phyloP scores from a whole-genome alignment of 2,888 invertebrate genomes.

The Yponomeuta plumbellus region DNA sequence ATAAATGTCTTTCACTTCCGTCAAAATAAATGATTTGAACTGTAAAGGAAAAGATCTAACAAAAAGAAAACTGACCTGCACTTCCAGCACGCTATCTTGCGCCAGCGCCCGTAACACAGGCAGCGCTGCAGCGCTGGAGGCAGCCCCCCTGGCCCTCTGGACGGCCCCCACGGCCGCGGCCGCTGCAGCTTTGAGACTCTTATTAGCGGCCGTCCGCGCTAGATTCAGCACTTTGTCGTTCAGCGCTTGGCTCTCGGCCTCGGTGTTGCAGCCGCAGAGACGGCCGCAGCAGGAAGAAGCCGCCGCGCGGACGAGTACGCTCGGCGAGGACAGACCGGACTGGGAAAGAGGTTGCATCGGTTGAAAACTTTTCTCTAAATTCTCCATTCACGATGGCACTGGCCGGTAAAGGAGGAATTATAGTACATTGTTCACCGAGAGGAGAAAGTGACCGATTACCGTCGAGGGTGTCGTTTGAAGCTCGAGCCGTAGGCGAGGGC shows the following conservation, averaged over 20 bases:
- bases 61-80: conserved; percentile 80
- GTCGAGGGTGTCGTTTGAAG: too few relatives aligned
- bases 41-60: too few relatives aligned
- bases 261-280: conserved; percentile 71
- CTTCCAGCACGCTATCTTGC: conserved; percentile 94
- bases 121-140: conserved; percentile 96
- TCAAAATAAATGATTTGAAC: too few relatives aligned
- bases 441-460: too few relatives aligned
- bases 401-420: too few relatives aligned
- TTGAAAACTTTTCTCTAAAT: background rate
- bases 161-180: conserved; percentile 94
- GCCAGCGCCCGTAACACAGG: conserved; percentile 95
- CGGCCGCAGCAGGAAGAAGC: conserved; percentile 97
- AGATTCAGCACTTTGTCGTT: conserved; percentile 37
- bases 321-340: conserved; percentile 84
- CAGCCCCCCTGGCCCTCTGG: conserved; percentile 96
- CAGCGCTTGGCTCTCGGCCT: conserved; percentile 54
- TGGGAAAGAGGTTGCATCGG: conserved; percentile 28
- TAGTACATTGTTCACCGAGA: too few relatives aligned
- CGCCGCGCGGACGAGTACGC: conserved; percentile 91
- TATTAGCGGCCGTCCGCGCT: conserved; percentile 44
- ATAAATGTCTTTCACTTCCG: too few relatives aligned
- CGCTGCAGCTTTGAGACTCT: conserved; percentile 49
- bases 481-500: too few relatives aligned
- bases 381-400: too few relatives aligned